A percentile compares a stretch with the other conserved stretches of the same genome.
phyloP scores from a whole-genome alignment of 2,888 invertebrate genomes.

The Himalopsyche tibetana region DNA sequence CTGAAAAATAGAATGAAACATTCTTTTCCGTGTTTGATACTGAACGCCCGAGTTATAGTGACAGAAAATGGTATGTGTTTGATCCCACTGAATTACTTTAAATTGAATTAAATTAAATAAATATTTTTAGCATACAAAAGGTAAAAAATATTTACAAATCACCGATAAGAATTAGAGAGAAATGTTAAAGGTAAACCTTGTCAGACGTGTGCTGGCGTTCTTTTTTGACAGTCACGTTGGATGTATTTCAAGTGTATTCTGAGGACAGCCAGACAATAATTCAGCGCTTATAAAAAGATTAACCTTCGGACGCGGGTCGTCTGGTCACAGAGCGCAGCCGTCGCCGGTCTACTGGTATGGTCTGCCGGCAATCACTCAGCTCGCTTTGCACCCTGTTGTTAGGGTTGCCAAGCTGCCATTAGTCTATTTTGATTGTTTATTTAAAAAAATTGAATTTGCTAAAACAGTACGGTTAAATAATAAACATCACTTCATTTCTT shows the following conservation, averaged over 20 bases:
- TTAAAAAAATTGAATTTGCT: no score
- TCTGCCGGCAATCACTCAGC: background rate
- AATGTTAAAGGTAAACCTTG: slow-evolving; percentile 10
- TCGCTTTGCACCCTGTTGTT: background rate
- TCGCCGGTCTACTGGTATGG: slow-evolving; percentile 3
- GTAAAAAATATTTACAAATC: no score
- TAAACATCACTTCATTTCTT: no score
- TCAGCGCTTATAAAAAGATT: slow-evolving; percentile 27
- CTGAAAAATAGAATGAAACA: no score
- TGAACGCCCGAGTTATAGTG: no score
- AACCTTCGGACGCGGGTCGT: slow-evolving; percentile 34
- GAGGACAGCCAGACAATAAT: slow-evolving; percentile 20
- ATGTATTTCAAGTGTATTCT: slow-evolving; percentile 15
- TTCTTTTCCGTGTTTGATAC: no score
- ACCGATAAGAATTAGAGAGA: background rate
- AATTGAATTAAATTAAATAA: no score
- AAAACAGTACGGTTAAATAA: no score
- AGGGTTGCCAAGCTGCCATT: background rate
- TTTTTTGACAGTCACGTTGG: slow-evolving; percentile 14
- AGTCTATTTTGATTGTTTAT: no score
- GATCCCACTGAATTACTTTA: no score
- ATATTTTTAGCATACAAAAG: no score
- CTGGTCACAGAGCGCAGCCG: background rate
- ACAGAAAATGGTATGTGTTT: no score
- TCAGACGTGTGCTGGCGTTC: background rate